A percentile compares a stretch with the other conserved stretches of the same genome.
phyloP scores from a whole-genome alignment of 2,888 invertebrate species.

The Chesias legatella region DNA sequence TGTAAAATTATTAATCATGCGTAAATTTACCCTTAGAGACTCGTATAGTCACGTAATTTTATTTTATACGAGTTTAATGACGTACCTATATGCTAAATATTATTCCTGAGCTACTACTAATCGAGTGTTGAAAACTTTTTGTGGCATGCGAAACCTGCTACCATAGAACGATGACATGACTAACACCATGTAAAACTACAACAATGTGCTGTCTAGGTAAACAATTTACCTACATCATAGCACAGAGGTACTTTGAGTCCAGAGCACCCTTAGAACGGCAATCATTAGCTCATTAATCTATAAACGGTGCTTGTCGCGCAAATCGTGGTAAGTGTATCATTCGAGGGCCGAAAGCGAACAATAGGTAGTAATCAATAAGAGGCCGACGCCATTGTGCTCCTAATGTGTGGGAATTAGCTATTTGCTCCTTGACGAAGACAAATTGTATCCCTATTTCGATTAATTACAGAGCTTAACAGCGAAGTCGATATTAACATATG shows the following conservation, averaged over 20 bases:
- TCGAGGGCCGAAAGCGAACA: conserved; percentile 69
- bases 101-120: too few relatives aligned
- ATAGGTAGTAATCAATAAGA: conserved; percentile 76
- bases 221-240: conserved; percentile 3
- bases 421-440: conserved; percentile 77
- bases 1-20: too few relatives aligned
- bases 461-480: conserved; percentile 74
- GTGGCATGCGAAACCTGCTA: too few relatives aligned
- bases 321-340: conserved; percentile 71
- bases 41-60: conserved; percentile 29
- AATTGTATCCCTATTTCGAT: conserved; percentile 72
- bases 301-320: conserved; percentile 55
- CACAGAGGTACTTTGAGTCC: conserved; percentile 27
- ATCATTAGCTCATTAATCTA: conserved; percentile 55
- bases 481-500: conserved; percentile 60
- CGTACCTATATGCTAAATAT: too few relatives aligned
- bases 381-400: conserved; percentile 67
- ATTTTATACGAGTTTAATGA: conserved; percentile 22
- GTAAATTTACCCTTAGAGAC: conserved; percentile 31
- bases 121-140: too few relatives aligned
- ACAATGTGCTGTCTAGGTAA: too few relatives aligned
- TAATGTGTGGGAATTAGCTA: conserved; percentile 79
- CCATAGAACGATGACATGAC: too few relatives aligned
- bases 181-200: too few relatives aligned
- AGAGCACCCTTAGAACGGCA: conserved; percentile 32